These are phyloP conservation scores for Lophotriccus pileatus DNA, from an alignment of 2,797 vertebrate genomes.

Conservation along the genomic window DNA sequence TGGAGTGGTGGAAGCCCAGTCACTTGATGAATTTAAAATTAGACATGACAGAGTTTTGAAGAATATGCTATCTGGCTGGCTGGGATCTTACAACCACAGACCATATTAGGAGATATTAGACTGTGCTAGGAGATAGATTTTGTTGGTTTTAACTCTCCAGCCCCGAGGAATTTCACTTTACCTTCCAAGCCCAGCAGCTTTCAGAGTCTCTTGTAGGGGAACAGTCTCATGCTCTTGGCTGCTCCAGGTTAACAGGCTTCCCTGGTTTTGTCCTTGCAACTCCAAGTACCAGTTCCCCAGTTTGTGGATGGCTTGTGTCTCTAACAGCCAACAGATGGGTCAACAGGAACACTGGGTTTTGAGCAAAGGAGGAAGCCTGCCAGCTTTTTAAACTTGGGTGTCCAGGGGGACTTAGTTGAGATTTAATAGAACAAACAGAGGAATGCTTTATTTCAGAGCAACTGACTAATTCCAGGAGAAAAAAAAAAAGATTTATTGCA, in stretches of 20 bases:
- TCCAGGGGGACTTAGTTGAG: background rate
- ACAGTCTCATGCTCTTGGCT: background rate
- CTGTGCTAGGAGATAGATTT: background rate
- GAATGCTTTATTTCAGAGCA: background rate
- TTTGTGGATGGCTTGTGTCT: background rate
- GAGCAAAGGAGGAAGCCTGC: background rate
- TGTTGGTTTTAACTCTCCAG: background rate
- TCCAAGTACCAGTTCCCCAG: background rate
- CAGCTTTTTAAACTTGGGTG: background rate
- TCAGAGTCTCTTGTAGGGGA: background rate
- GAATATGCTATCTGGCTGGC: background rate
- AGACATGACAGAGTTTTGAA: slow-evolving; percentile 1
- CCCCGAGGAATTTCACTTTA: background rate
- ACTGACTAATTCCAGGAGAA: background rate
- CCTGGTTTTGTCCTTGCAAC: background rate
- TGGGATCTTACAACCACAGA: background rate
- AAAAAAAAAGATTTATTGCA: background rate
- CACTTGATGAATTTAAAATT: slow-evolving; percentile 2
- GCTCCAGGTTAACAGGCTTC: background rate
- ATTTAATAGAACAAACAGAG: background rate
- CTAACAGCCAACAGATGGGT: background rate
- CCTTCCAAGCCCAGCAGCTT: background rate
- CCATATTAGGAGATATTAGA: background rate
- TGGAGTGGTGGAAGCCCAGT: background rate
- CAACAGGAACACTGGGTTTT: background rate